Evolutionary conservation across 1,140 invertebrate species (phyloP).

Genomic region (Thaumetopoea pityocampa): DNA sequence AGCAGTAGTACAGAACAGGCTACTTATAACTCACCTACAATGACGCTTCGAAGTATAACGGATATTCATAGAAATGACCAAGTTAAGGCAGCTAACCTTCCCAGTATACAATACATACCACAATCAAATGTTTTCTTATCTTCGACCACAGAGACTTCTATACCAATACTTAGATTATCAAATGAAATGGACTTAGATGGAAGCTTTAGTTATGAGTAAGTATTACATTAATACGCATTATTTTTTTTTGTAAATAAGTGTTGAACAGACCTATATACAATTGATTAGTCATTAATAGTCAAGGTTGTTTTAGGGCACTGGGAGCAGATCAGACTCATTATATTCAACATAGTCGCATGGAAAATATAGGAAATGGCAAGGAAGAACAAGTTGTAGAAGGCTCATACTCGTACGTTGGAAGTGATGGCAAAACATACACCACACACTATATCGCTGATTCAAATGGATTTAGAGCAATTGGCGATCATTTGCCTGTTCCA

Average conservation of each 20-base stretch:
- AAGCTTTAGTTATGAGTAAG: conserved; percentile 75
- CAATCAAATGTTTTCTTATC: conserved; percentile 39
- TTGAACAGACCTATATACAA: too few species aligned
- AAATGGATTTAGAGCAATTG: conserved; percentile 76
- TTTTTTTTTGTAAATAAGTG: background rate
- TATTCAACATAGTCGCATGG: conserved; percentile 74
- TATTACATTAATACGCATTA: conserved; percentile 10
- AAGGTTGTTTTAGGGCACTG: conserved; percentile 60
- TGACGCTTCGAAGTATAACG: conserved; percentile 43
- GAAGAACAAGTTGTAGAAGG: conserved; percentile 78
- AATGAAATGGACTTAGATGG: conserved; percentile 75
- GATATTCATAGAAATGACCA: conserved; percentile 42
- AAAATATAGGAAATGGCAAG: conserved; percentile 73
- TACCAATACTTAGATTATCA: conserved; percentile 68
- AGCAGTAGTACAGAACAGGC: conserved; percentile 20
- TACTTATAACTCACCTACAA: conserved; percentile 21
- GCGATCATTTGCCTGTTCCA: conserved; percentile 75
- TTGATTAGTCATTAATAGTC: too few species aligned
- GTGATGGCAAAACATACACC: conserved; percentile 76
- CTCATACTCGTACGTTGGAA: conserved; percentile 78
- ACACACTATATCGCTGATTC: conserved; percentile 76
- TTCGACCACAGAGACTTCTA: conserved; percentile 62
- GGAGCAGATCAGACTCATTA: conserved; percentile 74
- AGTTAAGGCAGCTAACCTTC: conserved; percentile 40
- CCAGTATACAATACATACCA: conserved; percentile 37